A percentile compares a stretch with the other conserved stretches of the same genome.
phyloP scores from a whole-genome alignment of 35 echinoderm and acorn worm species.

The Diadema setosum region DNA sequence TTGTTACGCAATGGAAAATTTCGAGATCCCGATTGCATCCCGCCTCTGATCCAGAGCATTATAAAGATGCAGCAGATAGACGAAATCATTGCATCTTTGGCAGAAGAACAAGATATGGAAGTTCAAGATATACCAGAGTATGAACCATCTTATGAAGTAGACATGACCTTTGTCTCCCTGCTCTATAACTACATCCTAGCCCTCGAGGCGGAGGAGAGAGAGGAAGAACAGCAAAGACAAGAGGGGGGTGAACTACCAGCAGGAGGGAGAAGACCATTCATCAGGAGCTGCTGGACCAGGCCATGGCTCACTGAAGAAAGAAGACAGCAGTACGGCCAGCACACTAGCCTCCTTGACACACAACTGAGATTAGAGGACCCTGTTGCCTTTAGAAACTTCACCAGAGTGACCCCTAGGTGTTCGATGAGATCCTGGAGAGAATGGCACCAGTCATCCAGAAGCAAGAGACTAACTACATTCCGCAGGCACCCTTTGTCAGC shows the following conservation, averaged over 20 bases:
- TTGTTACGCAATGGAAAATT: no score
- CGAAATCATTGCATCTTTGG: neutral
- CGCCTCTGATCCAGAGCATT: neutral
- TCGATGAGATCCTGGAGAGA: constrained; percentile 22
- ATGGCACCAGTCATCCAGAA: constrained; percentile 24
- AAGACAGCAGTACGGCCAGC: constrained; percentile 32
- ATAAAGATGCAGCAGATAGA: neutral
- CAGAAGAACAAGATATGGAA: neutral
- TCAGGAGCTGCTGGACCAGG: constrained; percentile 20
- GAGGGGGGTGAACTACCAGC: no score
- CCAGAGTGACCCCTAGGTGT: neutral
- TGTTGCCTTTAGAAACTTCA: constrained; percentile 17
- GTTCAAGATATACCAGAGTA: neutral
- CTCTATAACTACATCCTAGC: constrained; percentile 17
- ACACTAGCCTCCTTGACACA: constrained; percentile 16
- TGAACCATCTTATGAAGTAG: neutral
- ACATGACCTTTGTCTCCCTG: neutral
- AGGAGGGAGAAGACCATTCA: constrained; percentile 47
- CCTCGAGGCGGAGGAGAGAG: neutral
- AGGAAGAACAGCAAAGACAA: constrained; percentile 37
- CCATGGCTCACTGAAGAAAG: constrained; percentile 19
- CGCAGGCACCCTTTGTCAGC: neutral
- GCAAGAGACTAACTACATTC: constrained; percentile 14
- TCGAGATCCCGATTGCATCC: neutral
- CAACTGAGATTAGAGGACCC: constrained; percentile 17